These are phyloP conservation scores for Melanerpes aurifrons DNA, from an alignment of 2,113 vertebrate species.

Conservation along the genomic window DNA sequence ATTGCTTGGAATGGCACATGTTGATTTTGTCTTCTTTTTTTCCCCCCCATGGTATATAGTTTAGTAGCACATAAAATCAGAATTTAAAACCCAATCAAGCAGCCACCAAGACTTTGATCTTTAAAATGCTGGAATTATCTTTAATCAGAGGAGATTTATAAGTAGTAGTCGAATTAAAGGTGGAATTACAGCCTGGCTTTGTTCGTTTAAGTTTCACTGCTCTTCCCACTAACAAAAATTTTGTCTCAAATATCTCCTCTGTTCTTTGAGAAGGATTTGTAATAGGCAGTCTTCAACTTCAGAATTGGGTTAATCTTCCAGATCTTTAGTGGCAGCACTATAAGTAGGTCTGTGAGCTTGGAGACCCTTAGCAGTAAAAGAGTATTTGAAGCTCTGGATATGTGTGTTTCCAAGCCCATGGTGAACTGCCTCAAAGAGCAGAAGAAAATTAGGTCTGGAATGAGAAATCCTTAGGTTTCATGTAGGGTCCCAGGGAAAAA, in stretches of 20 bases:
- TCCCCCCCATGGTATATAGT: background rate
- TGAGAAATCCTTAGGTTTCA: background rate
- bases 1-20: background rate
- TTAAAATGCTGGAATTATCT: constrained; percentile 82
- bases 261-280: constrained; percentile 32
- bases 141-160: constrained; percentile 82
- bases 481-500: background rate
- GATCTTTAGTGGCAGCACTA: background rate
- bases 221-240: constrained; percentile 45
- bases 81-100: constrained; percentile 77
- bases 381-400: constrained; percentile 1
- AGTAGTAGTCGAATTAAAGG: constrained; percentile 73
- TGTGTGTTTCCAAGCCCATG: background rate
- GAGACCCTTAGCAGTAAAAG: background rate
- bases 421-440: background rate
- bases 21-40: constrained; percentile 6
- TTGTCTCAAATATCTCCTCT: constrained; percentile 17
- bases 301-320: constrained; percentile 47
- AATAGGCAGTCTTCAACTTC: background rate
- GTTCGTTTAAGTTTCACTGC: constrained; percentile 61
- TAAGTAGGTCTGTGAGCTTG: background rate
- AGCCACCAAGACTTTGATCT: constrained; percentile 77
- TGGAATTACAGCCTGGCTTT: constrained; percentile 74
- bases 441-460: background rate
- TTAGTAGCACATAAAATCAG: constrained; percentile 73